phyloP scores from a whole-genome alignment of 2,113 vertebrate species.

The Artemisiospiza belli region DNA sequence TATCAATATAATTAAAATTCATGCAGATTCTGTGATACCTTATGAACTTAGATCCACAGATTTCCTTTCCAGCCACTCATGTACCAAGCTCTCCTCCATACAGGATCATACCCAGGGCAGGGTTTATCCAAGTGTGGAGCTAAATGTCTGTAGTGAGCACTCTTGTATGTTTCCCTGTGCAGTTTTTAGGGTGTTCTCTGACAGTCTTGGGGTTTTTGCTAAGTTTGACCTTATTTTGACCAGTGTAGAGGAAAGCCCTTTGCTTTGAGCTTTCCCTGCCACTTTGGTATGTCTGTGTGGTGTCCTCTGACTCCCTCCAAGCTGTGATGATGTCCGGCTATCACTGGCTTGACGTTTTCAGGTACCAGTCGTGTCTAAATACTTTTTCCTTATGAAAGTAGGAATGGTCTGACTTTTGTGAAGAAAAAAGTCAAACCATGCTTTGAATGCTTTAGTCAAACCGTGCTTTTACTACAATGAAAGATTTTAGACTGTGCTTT shows the following conservation, averaged over 20 bases:
- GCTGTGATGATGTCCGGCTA: neutral
- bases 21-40: neutral
- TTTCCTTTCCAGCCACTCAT: neutral
- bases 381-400: neutral
- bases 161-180: neutral
- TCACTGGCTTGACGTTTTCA: neutral
- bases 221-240: neutral
- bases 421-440: neutral
- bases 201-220: neutral
- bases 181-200: neutral
- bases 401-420: neutral
- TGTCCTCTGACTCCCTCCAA: neutral
- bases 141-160: neutral
- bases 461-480: neutral
- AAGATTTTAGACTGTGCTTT: neutral
- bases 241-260: neutral
- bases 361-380: neutral
- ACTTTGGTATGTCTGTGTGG: neutral
- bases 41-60: neutral
- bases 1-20: neutral
- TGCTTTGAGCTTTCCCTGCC: neutral
- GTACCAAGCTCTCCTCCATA: accelerated
- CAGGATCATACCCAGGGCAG: neutral
- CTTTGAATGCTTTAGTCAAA: too few relatives aligned
- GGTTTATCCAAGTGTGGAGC: neutral